Percentiles rank a stretch among this genome's conserved stretches.
Evolutionary conservation across 2,113 vertebrate genomes (phyloP).

Genomic region (Tenrec ecaudatus): DNA sequence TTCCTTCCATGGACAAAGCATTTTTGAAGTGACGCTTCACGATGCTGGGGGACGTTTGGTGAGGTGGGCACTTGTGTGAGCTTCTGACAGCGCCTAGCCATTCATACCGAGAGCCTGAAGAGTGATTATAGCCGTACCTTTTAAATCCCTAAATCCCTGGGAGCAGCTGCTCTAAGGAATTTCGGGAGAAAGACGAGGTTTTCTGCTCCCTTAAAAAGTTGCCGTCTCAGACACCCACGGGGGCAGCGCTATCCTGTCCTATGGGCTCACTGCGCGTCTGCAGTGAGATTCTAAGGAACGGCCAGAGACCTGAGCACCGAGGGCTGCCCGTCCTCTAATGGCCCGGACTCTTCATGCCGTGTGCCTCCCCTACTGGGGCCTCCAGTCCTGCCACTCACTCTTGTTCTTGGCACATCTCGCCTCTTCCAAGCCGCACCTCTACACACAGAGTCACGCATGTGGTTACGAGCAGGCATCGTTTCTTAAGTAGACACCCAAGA

Average conservation of each 20-base stretch:
- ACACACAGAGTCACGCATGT: not conserved
- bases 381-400: not conserved
- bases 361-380: accelerated
- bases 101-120: not conserved
- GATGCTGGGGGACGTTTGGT: not conserved
- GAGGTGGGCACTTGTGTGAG: not conserved
- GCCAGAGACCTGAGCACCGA: not conserved
- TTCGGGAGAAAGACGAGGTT: too few relatives aligned
- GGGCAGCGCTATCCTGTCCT: too few relatives aligned
- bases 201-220: too few relatives aligned
- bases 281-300: not conserved
- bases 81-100: not conserved
- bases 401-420: not conserved
- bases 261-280: too few relatives aligned
- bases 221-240: too few relatives aligned
- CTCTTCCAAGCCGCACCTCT: conserved; percentile 8
- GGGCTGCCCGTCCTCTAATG: not conserved
- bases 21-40: not conserved
- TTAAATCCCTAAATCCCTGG: not conserved
- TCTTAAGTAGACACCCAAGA: not conserved
- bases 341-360: not conserved
- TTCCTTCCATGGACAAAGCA: not conserved
- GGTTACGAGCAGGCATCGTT: not conserved
- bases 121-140: not conserved
- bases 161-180: too few relatives aligned